A percentile compares a stretch with the other conserved stretches of the same genome.
These are phyloP conservation scores for Polyommatus icarus DNA, from an alignment of 2,888 invertebrate species.

Conservation along the genomic window DNA sequence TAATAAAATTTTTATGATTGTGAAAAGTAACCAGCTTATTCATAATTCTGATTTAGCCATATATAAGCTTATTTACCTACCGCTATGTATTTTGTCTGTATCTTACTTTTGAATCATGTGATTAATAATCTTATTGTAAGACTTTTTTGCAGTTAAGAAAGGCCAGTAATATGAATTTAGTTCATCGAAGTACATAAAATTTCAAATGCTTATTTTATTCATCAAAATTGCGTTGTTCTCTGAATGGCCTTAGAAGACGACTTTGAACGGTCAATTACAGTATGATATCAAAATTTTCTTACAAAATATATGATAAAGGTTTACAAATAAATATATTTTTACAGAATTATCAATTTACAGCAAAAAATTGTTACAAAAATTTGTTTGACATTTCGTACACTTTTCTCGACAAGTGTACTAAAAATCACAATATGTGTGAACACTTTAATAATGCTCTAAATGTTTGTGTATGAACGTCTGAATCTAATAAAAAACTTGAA, in stretches of 20 bases:
- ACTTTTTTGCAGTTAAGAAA: background rate
- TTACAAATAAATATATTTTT: background rate
- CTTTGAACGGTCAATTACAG: background rate
- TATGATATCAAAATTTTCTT: background rate
- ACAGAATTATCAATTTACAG: background rate
- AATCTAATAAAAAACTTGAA: background rate
- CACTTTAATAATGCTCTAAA: background rate
- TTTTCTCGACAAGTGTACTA: background rate
- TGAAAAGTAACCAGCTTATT: background rate
- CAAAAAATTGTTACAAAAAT: background rate
- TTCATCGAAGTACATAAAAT: background rate
- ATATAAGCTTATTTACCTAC: background rate
- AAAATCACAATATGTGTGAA: background rate
- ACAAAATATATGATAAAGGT: background rate
- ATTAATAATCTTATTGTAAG: background rate
- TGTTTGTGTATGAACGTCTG: background rate
- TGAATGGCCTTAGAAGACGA: background rate
- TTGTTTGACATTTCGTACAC: slow-evolving; percentile 4
- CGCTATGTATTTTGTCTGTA: background rate
- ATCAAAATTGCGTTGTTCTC: background rate
- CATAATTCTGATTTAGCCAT: no score
- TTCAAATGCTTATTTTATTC: background rate
- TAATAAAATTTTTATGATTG: background rate
- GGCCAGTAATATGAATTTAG: background rate
- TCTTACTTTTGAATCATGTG: background rate